A percentile compares a stretch with the other conserved stretches of the same genome.
These are phyloP conservation scores for Remorina albescens DNA, from an alignment of 2,797 vertebrate species.

Conservation along the genomic window DNA sequence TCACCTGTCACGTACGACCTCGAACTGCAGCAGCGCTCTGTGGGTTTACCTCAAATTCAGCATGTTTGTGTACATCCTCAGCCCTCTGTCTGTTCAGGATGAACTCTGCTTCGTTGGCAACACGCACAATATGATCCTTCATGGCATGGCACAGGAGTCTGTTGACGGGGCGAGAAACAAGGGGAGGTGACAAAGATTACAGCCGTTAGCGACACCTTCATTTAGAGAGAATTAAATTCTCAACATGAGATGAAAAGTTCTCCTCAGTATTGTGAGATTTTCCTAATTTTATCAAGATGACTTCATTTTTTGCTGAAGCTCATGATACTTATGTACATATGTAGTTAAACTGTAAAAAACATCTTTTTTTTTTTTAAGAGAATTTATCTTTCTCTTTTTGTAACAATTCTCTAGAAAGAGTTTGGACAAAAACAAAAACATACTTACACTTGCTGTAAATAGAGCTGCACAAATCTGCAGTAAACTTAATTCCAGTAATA, in stretches of 20 bases:
- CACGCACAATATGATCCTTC: constrained; percentile 99
- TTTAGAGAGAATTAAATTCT: not conserved
- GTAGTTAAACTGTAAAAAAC: too few species aligned
- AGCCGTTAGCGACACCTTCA: not conserved
- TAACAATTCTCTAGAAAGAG: not conserved
- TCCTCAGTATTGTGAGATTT: not conserved
- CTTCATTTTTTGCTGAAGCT: not conserved
- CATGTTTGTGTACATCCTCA: constrained; percentile 98
- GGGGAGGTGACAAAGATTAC: not conserved
- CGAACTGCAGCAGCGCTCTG: not conserved
- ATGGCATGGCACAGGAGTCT: constrained; percentile 99
- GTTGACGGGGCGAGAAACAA: constrained; percentile 3
- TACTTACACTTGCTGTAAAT: constrained; percentile 19
- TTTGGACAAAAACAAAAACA: not conserved
- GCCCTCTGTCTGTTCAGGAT: constrained; percentile 98
- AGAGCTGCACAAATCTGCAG: constrained; percentile 32
- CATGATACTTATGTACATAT: too few species aligned
- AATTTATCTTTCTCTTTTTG: not conserved
- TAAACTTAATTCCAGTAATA: constrained; percentile 51
- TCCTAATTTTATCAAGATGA: not conserved
- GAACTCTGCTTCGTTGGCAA: constrained; percentile 98
- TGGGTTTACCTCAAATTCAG: constrained; percentile 94
- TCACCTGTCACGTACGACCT: not conserved
- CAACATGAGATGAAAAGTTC: not conserved
- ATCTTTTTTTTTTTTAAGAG: too few species aligned